phyloP scores from a whole-genome alignment of 2,888 invertebrate species.

The Papilio protenor region DNA sequence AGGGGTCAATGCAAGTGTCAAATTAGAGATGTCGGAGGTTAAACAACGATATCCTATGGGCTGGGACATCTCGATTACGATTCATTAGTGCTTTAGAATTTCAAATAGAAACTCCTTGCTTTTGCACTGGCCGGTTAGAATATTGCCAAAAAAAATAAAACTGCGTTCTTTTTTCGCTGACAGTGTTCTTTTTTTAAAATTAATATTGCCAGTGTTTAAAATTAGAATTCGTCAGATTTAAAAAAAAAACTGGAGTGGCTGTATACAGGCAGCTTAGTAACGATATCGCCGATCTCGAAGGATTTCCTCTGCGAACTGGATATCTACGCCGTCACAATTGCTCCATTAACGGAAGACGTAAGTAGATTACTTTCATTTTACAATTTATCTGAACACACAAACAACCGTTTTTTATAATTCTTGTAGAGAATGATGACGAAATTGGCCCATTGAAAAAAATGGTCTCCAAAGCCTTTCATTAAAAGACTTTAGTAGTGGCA shows the following conservation, averaged over 20 bases:
- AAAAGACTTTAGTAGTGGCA: not conserved
- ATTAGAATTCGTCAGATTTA: conserved; percentile 42
- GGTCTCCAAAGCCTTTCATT: not conserved
- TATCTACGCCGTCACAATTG: conserved; percentile 72
- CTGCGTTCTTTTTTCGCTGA: not conserved
- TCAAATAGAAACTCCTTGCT: conserved; percentile 32
- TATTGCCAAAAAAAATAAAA: not conserved
- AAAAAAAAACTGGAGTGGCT: conserved; percentile 67
- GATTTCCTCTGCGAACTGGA: conserved; percentile 70
- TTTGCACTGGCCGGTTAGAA: conserved; percentile 17
- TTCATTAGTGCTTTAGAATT: conserved; percentile 52
- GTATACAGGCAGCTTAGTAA: conserved; percentile 62
- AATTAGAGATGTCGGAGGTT: conserved; percentile 68
- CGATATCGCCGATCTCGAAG: conserved; percentile 56
- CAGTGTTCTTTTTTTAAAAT: not conserved
- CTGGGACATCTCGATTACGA: conserved; percentile 51
- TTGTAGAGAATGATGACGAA: not conserved
- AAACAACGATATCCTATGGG: conserved; percentile 58
- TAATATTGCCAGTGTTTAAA: not conserved
- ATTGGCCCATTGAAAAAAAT: not conserved
- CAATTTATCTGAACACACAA: not conserved
- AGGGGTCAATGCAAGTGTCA: conserved; percentile 71
- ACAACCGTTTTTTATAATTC: not conserved
- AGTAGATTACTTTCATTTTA: conserved; percentile 49
- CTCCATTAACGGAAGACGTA: conserved; percentile 75